phyloP scores from a whole-genome alignment of 64 coral and sea anemone species.

The Stichodactyla helianthus region DNA sequence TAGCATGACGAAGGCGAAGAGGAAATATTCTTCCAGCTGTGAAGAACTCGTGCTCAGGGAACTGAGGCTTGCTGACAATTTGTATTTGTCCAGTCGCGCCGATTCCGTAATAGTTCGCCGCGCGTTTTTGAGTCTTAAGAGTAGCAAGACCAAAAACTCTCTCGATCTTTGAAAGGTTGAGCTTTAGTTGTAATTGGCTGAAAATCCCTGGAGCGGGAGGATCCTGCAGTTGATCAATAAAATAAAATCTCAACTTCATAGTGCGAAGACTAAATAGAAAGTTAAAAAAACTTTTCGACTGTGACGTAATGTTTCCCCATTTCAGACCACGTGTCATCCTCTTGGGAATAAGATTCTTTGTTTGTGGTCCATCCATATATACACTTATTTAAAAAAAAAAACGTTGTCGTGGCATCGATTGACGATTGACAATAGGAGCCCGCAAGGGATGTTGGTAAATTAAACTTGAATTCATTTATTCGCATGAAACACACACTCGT shows the following conservation, averaged over 20 bases:
- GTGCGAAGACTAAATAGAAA: no score
- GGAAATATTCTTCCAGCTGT: conserved; percentile 51
- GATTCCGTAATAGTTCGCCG: conserved; percentile 22
- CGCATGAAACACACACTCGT: no score
- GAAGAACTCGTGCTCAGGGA: conserved; percentile 74
- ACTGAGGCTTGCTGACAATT: conserved; percentile 49
- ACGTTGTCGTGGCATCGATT: no score
- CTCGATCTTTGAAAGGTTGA: conserved; percentile 43
- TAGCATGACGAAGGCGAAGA: conserved; percentile 76
- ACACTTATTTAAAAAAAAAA: no score
- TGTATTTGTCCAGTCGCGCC: conserved; percentile 54
- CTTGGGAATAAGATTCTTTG: no score
- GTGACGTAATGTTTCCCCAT: neutral
- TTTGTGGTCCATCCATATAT: no score
- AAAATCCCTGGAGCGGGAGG: conserved; percentile 29
- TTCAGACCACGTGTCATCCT: no score
- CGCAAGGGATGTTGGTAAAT: no score
- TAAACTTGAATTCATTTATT: no score
- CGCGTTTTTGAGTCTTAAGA: conserved; percentile 26
- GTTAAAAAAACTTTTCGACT: no score
- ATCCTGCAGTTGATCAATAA: conserved; percentile 50
- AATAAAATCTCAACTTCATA: neutral
- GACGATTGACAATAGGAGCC: no score
- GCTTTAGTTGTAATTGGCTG: conserved; percentile 2
- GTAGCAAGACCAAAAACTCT: conserved; percentile 43